These are phyloP conservation scores for Drosophila paulistorum DNA, from an alignment of 1,140 invertebrate genomes.

Conservation along the genomic window DNA sequence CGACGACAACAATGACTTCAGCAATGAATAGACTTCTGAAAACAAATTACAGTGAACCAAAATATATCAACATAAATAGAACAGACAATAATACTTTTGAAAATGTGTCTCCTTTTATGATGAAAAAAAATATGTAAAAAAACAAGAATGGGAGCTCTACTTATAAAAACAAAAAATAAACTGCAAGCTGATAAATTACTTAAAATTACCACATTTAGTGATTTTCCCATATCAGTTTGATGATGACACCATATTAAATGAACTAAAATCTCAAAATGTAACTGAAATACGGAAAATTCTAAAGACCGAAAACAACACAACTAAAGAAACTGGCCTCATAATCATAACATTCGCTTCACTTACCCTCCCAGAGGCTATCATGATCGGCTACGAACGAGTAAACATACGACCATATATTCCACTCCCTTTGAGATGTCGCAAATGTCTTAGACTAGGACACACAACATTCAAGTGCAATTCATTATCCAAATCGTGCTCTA, in stretches of 20 bases:
- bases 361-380: conserved; percentile 22
- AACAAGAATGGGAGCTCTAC: conserved; percentile 10
- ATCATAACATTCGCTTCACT: conserved; percentile 24
- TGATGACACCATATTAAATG: conserved; percentile 10
- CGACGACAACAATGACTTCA: too few species aligned
- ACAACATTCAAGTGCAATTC: too few species aligned
- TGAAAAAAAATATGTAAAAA: not conserved
- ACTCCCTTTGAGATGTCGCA: conserved; percentile 19
- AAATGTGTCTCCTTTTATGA: too few species aligned
- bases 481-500: too few species aligned
- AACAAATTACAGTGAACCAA: too few species aligned
- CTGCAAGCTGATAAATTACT: not conserved
- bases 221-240: conserved; percentile 17
- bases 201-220: not conserved
- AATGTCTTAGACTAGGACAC: not conserved
- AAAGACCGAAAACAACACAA: conserved; percentile 19
- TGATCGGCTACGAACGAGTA: conserved; percentile 20
- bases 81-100: too few species aligned
- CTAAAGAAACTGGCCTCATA: conserved; percentile 26
- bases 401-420: conserved; percentile 24
- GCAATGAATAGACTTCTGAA: too few species aligned
- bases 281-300: conserved; percentile 25
- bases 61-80: too few species aligned
- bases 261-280: conserved; percentile 22
- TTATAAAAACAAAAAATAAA: conserved; percentile 5